Evolutionary conservation across 2,888 invertebrate species (phyloP), one percentile per base, ranked within the genome.

Genomic region (Altica lythri): DNA sequence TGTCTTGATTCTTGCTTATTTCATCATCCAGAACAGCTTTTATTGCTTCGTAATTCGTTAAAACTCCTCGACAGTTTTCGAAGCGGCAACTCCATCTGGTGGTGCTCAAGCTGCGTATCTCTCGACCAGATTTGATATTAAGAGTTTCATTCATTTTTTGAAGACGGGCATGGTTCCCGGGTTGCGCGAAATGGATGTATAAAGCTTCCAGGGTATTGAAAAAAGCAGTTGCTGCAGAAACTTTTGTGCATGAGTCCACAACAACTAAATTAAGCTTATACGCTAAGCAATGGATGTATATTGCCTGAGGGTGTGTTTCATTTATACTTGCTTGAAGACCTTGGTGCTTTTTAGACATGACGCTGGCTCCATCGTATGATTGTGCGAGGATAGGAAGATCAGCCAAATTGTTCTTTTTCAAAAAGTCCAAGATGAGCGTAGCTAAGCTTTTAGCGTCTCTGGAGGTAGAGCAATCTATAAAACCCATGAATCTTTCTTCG

Each of bases 291-390:
- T 22, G 22, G 4, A 22, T 22, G 8, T 22, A 22, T 5, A 22
- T 22, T 22, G 22, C 22, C 4, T 4, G 8, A 22, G 22, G 22
- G 8, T 22, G 22, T 22, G 4, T 22, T 22, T 45, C 42, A 34
- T 27, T 50, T 44, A 51, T 49, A 22, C 22, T 49, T 10, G 58
- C 53, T 49, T 60, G 58, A 6, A 56, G 34, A 19, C 58, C 58
- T 34, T 30, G 19, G 29, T 40, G 16, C 45, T 53, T 53, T 13
- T 47, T 55, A 13, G 53, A 49, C 53, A 62, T 62, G 6, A 61
- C 59, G 40, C 57, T 61, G 5, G 54, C 60, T 16, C 57, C 54
- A 40, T 62, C 60, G 47, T 59, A 62, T 18, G 59, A 59, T 43
- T 62, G 60, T 19, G 22, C 22, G 8, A 5, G 4, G 22, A 22